phyloP scores from a whole-genome alignment of 2,113 vertebrate genomes.

The Paramisgurnus dabryanus region DNA sequence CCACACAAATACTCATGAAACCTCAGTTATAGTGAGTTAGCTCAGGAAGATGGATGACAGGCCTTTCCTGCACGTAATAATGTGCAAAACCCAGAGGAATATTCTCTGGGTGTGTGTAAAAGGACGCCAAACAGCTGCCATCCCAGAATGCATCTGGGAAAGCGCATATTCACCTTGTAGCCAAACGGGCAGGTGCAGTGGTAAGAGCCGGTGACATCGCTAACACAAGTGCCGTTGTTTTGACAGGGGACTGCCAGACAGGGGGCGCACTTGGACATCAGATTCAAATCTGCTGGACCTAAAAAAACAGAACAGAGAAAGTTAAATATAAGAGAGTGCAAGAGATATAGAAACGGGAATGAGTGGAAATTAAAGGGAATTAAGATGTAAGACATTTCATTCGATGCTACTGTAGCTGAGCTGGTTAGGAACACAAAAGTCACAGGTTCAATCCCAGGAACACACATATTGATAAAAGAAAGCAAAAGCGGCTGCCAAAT shows the following conservation, averaged over 20 bases:
- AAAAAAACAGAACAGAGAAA: neutral
- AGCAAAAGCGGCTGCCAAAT: no score
- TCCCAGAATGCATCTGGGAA: neutral
- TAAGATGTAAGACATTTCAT: neutral
- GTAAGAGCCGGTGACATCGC: constrained; percentile 80
- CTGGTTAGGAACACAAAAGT: no score
- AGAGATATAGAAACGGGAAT: constrained; percentile 4
- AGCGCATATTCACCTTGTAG: constrained; percentile 84
- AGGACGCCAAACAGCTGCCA: neutral
- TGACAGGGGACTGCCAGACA: constrained; percentile 88
- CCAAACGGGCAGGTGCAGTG: constrained; percentile 89
- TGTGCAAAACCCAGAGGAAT: constrained; percentile 38
- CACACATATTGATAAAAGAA: no score
- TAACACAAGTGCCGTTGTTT: constrained; percentile 91
- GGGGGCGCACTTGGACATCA: constrained; percentile 90
- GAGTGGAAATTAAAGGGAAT: neutral
- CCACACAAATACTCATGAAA: constrained; percentile 34
- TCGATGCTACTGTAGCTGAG: no score
- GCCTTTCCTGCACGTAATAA: constrained; percentile 37
- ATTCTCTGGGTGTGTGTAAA: neutral
- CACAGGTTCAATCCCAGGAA: no score
- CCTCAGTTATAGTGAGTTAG: constrained; percentile 39
- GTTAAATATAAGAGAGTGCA: neutral
- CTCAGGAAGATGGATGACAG: constrained; percentile 49
- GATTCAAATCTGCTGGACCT: constrained; percentile 85